phyloP scores from a whole-genome alignment of 2,797 vertebrate species.

The Molossus molossus region DNA sequence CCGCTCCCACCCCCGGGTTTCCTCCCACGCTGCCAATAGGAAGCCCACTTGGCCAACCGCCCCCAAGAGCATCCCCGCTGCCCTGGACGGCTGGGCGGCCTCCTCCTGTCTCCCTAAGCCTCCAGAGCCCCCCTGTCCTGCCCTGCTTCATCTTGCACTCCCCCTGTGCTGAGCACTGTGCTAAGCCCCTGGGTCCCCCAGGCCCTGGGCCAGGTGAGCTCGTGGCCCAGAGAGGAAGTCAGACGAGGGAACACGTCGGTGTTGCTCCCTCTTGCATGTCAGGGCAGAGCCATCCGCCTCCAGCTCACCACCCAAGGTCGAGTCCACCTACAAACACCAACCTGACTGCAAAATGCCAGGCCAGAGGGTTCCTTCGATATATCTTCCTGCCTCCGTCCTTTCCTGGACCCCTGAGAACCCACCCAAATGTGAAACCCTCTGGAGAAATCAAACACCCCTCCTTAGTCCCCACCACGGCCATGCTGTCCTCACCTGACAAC shows the following conservation, averaged over 20 bases:
- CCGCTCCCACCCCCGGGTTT: background rate
- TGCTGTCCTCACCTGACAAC: background rate
- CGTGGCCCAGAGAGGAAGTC: background rate
- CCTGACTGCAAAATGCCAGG: background rate
- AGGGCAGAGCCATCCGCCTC: background rate
- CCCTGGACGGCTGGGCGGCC: background rate
- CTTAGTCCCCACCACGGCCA: accelerated
- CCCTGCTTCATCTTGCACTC: background rate
- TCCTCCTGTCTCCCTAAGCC: background rate
- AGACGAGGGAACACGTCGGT: accelerated
- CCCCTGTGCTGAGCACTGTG: background rate
- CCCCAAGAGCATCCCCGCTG: accelerated
- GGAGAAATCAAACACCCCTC: background rate
- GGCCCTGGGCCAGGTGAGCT: background rate
- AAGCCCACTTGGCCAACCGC: background rate
- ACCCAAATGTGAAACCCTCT: background rate
- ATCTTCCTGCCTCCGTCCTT: background rate
- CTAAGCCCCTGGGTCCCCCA: background rate
- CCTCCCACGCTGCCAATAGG: background rate
- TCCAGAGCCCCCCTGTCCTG: accelerated
- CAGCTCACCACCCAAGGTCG: background rate
- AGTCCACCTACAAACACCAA: background rate
- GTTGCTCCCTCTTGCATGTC: background rate
- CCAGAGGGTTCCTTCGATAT: background rate
- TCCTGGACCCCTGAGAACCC: background rate